Evolutionary conservation across 2,797 vertebrate genomes (phyloP).

Genomic region (Mormyrus hasselquistii): DNA sequence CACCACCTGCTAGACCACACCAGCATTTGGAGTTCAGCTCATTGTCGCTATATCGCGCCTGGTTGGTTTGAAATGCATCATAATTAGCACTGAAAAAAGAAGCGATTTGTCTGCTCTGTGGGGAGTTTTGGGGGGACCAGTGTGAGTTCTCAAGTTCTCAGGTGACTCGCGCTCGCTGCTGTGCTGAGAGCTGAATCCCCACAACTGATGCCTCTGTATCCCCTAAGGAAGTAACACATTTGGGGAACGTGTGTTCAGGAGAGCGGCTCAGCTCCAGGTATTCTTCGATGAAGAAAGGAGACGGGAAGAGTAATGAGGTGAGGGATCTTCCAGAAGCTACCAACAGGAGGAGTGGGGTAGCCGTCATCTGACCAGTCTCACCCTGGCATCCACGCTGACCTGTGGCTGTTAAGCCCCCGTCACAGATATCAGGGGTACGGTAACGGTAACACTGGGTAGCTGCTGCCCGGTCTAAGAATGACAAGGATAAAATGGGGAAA

Average conservation of each 20-base stretch:
- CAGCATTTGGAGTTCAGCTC: not conserved
- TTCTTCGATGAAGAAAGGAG: not conserved
- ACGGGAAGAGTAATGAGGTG: not conserved
- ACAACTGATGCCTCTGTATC: not conserved
- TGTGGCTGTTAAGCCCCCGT: not conserved
- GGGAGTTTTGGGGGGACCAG: not conserved
- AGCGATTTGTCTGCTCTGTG: not conserved
- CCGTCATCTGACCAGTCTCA: not conserved
- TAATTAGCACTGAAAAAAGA: not conserved
- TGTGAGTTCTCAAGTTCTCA: not conserved
- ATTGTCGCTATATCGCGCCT: not conserved
- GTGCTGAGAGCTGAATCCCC: not conserved
- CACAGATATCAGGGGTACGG: not conserved
- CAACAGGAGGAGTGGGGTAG: not conserved
- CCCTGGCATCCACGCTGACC: not conserved
- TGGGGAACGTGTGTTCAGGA: not conserved
- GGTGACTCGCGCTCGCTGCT: not conserved
- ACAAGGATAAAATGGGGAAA: not conserved
- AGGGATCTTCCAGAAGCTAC: not conserved
- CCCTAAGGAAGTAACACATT: not conserved
- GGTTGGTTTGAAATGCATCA: not conserved
- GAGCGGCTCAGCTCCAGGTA: not conserved
- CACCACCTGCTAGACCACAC: not conserved
- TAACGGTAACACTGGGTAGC: not conserved
- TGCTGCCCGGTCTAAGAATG: not conserved